Conservation (phyloP, 2,888 invertebrate genomes). For the Orthosia incerta region DNA sequence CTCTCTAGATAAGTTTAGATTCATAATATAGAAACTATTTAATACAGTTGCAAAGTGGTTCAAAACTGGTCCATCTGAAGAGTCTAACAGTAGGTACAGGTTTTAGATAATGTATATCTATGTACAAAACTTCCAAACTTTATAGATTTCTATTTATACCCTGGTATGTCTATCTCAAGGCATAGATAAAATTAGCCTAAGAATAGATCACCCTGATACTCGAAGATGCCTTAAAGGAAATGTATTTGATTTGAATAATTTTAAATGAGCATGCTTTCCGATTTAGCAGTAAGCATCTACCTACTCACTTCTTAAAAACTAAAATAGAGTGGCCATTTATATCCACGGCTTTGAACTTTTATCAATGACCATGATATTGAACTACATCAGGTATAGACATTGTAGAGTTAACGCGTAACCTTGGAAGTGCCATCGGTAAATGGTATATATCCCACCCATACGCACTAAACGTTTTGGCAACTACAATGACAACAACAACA, state of each 20-base stretch:
- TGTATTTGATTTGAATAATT: not conserved
- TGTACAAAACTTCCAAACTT: constrained; percentile 3
- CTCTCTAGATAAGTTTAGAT: too few species aligned
- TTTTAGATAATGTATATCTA: not conserved
- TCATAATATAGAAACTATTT: not conserved
- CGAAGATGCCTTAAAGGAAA: not conserved
- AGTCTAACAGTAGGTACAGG: not conserved
- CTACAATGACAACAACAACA: too few species aligned
- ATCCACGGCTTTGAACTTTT: too few species aligned
- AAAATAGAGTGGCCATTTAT: not conserved
- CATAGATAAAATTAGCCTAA: constrained; percentile 1
- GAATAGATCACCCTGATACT: constrained; percentile 9
- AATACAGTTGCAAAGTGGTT: not conserved
- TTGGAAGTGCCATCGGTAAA: too few species aligned
- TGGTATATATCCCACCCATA: too few species aligned
- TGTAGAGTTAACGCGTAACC: too few species aligned
- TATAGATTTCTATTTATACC: constrained; percentile 24
- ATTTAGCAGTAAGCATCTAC: not conserved
- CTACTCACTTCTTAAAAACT: not conserved
- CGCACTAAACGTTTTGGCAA: too few species aligned
- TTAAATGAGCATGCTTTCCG: not conserved
- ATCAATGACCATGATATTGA: not conserved
- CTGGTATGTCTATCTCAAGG: not conserved
- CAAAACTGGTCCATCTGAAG: not conserved
- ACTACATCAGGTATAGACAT: too few species aligned